Base-by-base conservation (phyloP, 1,140 invertebrate genomes). In the Mercenaria mercenaria region DNA sequence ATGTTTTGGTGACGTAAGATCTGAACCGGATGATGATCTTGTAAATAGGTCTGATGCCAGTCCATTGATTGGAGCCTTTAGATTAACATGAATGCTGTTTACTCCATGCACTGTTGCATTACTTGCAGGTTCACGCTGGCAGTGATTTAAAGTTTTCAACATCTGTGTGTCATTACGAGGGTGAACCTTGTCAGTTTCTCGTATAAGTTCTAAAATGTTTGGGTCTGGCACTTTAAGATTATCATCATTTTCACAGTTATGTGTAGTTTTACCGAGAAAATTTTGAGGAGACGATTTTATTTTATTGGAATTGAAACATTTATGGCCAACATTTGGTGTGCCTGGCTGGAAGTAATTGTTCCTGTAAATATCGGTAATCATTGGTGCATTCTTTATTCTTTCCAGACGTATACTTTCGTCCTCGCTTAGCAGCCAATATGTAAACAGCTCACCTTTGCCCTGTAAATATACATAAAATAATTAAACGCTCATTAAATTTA, bases 391-490 rank as follows among this genome's bases (percentile, higher is more conserved):
- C 76, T 74, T 50, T n/a, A 79, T 32, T 3, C 52, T n/a, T 4
- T n/a, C 41, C 64, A n/a, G 34, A 61, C 93, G 84, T 0, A 94
- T 85, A 47, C 69, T 10, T 26, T 81, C 76, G 26, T 95, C 92
- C 82, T 95, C 94, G 20, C 83, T 90, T 34, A 92, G 23, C 34
- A 96, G 85, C 95, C 95, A 96, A 90, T 94, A 96, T 0, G 95
- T 96, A 32, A 92, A 89, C 61, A 95, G 34, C 61, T 95, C 93
- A 11, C 95, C 95, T 88, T 95, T 95, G 11, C 95, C 95, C 95
- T 95, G 86, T 8, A 64, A 64, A 56, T 47, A 8, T 47, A 47
- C 52, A 56, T 56, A 56, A 47, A 47, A 47, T 47, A n/a, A n/a
- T n/a, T n/a, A n/a, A n/a, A n/a, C n/a, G n/a, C n/a, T n/a, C n/a